A percentile compares a stretch with the other conserved stretches of the same genome.
These are phyloP conservation scores for Delia radicum DNA, from an alignment of 1,140 invertebrate genomes.

Conservation along the genomic window DNA sequence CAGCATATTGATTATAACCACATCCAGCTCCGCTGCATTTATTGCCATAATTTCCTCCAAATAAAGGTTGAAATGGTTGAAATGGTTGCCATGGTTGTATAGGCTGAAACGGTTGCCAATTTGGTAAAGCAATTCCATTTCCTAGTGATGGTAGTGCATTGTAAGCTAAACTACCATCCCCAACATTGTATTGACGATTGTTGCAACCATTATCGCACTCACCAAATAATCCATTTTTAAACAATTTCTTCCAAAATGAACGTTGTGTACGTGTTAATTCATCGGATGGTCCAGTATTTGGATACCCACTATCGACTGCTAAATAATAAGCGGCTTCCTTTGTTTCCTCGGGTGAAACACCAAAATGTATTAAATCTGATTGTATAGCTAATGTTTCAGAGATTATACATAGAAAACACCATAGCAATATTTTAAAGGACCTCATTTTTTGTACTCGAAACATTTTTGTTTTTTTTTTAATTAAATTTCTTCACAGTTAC, in stretches of 20 bases:
- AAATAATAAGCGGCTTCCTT: not conserved
- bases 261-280: slow-evolving; percentile 44
- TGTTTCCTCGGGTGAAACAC: not conserved
- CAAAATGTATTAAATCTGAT: not conserved
- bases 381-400: not conserved
- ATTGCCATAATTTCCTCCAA: not conserved
- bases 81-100: not conserved
- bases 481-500: not conserved
- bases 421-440: not conserved
- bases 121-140: too few relatives aligned
- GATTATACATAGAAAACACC: not conserved
- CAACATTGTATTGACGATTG: not conserved
- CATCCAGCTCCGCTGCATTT: too few relatives aligned
- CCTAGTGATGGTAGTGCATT: too few relatives aligned
- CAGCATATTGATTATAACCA: not conserved
- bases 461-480: not conserved
- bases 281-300: slow-evolving; percentile 31
- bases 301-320: not conserved
- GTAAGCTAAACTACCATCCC: not conserved
- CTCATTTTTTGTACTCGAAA: not conserved
- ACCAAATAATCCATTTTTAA: slow-evolving; percentile 17
- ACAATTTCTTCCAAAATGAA: slow-evolving; percentile 38
- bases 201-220: not conserved
- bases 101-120: not conserved
- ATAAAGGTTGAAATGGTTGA: not conserved